Percentiles rank a stretch among this genome's conserved stretches.
phyloP scores from a whole-genome alignment of 2,888 invertebrate species.

The Chouioia cunea region DNA sequence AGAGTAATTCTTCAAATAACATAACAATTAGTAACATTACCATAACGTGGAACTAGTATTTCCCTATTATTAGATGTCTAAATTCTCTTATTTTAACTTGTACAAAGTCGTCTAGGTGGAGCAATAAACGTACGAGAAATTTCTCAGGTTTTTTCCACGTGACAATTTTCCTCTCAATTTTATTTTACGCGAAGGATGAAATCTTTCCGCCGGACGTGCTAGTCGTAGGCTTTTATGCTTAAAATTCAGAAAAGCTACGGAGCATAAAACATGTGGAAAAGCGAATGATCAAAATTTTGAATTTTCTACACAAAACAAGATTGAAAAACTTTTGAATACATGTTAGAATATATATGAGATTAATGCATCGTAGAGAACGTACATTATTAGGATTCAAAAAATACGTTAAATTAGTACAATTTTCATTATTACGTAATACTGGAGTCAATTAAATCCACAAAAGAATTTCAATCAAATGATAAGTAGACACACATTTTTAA shows the following conservation, averaged over 20 bases:
- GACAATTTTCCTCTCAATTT: conserved; percentile 25
- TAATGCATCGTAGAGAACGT: too few species aligned
- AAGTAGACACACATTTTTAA: too few species aligned
- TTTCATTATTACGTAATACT: too few species aligned
- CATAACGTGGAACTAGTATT: background rate
- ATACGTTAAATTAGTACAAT: too few species aligned
- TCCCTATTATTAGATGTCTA: conserved; percentile 12
- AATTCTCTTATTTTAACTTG: conserved; percentile 20
- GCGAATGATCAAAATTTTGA: too few species aligned
- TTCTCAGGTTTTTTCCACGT: conserved; percentile 4
- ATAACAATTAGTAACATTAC: background rate
- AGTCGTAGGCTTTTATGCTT: background rate
- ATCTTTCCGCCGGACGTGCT: background rate
- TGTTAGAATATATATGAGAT: too few species aligned
- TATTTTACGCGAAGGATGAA: conserved; percentile 11
- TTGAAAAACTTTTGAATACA: too few species aligned
- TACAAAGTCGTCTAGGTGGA: background rate
- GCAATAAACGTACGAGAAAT: conserved; percentile 13
- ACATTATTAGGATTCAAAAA: too few species aligned
- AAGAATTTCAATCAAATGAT: too few species aligned
- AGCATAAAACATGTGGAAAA: too few species aligned
- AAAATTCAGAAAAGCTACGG: conserved; percentile 8
- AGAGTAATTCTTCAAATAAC: background rate
- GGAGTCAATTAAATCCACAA: too few species aligned
- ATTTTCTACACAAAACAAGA: too few species aligned